phyloP scores from a whole-genome alignment of 2,113 vertebrate genomes.

The Romanogobio albipinnatus region DNA sequence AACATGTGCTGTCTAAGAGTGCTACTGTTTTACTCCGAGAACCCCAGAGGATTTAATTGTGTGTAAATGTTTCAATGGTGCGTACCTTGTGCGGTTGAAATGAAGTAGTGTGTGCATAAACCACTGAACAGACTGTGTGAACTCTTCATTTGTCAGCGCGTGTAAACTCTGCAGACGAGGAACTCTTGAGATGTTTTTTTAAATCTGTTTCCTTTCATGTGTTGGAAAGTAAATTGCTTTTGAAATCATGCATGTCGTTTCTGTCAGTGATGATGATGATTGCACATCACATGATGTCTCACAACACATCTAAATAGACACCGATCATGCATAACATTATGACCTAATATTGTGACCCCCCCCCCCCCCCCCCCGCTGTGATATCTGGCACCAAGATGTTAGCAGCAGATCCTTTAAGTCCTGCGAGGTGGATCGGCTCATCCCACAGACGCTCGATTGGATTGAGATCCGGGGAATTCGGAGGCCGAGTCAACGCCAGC shows the following conservation, averaged over 20 bases:
- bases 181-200: constrained; percentile 34
- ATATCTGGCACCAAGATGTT: no score
- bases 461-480: no score
- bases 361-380: no score
- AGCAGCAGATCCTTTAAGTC: no score
- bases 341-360: no score
- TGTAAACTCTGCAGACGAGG: constrained; percentile 44
- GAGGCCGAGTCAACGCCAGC: no score
- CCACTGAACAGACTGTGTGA: constrained; percentile 43
- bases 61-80: constrained; percentile 54
- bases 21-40: constrained; percentile 48
- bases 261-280: constrained; percentile 8
- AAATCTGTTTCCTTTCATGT: constrained; percentile 50
- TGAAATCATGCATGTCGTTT: constrained; percentile 34
- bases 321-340: no score
- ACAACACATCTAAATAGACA: no score
- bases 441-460: no score
- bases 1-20: constrained; percentile 57
- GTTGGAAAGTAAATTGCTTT: constrained; percentile 56
- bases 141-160: constrained; percentile 49
- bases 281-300: no score
- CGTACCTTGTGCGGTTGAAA: constrained; percentile 50
- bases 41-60: constrained; percentile 53
- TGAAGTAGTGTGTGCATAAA: constrained; percentile 55
- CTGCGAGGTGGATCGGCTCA: no score